Conservation (phyloP, 2,113 vertebrate species). For the Acinonyx jubatus region DNA sequence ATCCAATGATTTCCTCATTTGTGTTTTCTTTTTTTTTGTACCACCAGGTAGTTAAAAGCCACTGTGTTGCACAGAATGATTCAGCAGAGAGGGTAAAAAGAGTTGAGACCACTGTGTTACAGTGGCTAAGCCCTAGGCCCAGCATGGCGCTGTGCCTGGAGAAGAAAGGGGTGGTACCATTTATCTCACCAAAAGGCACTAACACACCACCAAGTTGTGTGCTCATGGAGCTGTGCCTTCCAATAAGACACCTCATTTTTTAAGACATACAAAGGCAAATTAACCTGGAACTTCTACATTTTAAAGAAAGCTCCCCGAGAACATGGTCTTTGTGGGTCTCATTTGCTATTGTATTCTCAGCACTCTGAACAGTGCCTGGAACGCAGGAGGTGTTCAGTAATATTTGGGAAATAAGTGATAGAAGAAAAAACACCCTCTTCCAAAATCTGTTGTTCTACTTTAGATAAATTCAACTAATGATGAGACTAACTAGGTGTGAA, state of each 20-base stretch:
- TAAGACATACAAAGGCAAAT: neutral
- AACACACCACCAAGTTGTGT: neutral
- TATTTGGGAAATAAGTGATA: neutral
- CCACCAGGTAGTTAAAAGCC: neutral
- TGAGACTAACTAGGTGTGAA: neutral
- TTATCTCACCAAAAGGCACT: neutral
- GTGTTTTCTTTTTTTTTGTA: neutral
- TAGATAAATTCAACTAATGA: neutral
- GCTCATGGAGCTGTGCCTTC: neutral
- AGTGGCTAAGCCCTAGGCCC: neutral
- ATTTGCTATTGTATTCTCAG: neutral
- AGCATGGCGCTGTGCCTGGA: neutral
- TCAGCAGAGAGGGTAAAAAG: neutral
- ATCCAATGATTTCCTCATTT: neutral
- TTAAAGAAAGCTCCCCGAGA: neutral
- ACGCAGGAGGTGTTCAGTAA: neutral
- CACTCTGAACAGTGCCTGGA: neutral
- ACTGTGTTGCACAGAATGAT: neutral
- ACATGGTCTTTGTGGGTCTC: neutral
- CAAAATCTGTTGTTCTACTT: neutral
- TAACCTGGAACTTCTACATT: neutral
- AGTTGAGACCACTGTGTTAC: too few relatives aligned
- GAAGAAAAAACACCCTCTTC: neutral
- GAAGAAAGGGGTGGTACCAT: accelerated
- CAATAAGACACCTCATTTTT: neutral